Percentiles rank a stretch among this genome's conserved stretches.
phyloP scores from a whole-genome alignment of 1,140 invertebrate genomes.

The Brachionus asplanchnoidis region DNA sequence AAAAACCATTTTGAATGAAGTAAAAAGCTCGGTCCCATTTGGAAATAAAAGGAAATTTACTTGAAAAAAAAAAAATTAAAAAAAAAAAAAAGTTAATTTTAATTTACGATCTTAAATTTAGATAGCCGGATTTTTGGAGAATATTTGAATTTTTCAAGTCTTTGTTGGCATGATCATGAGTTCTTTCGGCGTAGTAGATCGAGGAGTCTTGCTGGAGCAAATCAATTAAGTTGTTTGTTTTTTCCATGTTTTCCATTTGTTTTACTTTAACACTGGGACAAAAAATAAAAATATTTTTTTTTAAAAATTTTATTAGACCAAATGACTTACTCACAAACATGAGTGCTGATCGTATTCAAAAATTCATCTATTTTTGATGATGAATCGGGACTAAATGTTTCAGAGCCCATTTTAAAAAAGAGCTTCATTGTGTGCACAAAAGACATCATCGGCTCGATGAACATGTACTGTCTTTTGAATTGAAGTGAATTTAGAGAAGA shows the following conservation, averaged over 20 bases:
- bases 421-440: constrained; percentile 6
- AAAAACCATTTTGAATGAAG: not conserved
- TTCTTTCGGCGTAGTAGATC: not conserved
- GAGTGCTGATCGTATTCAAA: not conserved
- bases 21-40: constrained; percentile 12
- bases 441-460: constrained; percentile 13
- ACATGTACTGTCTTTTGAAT: constrained; percentile 27
- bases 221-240: constrained; percentile 23
- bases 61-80: not conserved
- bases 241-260: constrained; percentile 5
- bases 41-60: constrained; percentile 18
- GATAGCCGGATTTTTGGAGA: constrained; percentile 15
- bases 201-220: not conserved
- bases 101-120: constrained; percentile 28
- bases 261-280: not conserved
- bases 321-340: constrained; percentile 1
- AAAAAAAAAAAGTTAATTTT: not conserved
- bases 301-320: no score
- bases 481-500: constrained; percentile 7
- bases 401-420: constrained; percentile 21
- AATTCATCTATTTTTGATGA: constrained; percentile 20
- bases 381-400: constrained; percentile 3
- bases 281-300: not conserved
- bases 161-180: not conserved
- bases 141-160: not conserved